Percentiles rank a stretch among this genome's conserved stretches.
phyloP scores from a whole-genome alignment of 2,797 vertebrate species.

The Benthosema pterotum region DNA sequence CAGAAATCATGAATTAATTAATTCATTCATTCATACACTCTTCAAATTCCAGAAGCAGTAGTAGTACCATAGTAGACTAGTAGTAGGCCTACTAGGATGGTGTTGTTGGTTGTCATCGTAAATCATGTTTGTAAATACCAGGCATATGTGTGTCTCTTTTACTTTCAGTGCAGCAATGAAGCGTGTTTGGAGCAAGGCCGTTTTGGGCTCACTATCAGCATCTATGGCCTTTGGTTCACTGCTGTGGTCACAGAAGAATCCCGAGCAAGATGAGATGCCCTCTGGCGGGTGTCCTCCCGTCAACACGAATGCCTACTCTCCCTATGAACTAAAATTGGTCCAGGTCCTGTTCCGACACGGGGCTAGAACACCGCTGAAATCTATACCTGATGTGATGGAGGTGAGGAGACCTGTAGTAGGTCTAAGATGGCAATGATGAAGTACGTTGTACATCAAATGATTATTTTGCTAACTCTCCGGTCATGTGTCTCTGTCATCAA shows the following conservation, averaged over 20 bases:
- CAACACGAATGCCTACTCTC: conserved; percentile 29
- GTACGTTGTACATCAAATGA: too few species aligned
- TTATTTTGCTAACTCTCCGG: not conserved
- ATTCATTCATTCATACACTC: too few species aligned
- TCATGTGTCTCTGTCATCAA: conserved; percentile 28
- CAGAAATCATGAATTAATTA: too few species aligned
- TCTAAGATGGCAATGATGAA: too few species aligned
- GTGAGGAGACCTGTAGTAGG: conserved; percentile 61
- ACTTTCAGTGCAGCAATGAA: conserved; percentile 68
- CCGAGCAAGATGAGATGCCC: conserved; percentile 27
- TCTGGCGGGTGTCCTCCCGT: not conserved
- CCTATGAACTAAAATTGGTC: conserved; percentile 85
- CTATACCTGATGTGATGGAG: conserved; percentile 84
- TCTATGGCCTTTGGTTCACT: conserved; percentile 71
- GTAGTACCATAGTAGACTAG: too few species aligned
- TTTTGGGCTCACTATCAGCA: conserved; percentile 71
- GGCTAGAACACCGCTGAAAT: conserved; percentile 89
- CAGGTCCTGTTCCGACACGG: conserved; percentile 93
- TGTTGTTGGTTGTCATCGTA: too few species aligned
- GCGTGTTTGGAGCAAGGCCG: conserved; percentile 66
- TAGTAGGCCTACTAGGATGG: too few species aligned
- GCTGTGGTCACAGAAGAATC: conserved; percentile 76
- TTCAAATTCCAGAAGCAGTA: too few species aligned
- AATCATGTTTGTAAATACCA: too few species aligned
- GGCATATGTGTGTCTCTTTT: not conserved